Percentiles rank a stretch among this genome's conserved stretches.
These are phyloP conservation scores for Sebastes jordani DNA, from an alignment of 2,797 vertebrate genomes.

Conservation along the genomic window DNA sequence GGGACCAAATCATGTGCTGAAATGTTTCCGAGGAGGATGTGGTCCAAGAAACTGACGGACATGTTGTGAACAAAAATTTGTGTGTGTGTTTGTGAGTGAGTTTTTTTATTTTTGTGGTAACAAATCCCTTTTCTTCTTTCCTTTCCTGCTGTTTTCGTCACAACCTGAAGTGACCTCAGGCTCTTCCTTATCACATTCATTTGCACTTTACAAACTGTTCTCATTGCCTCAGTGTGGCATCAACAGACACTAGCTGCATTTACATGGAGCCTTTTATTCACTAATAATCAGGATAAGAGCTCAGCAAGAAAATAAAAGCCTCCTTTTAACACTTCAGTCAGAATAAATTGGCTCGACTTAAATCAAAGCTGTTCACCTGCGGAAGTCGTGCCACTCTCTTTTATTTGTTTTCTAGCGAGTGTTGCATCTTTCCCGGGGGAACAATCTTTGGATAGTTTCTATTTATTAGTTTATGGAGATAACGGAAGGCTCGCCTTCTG, in stretches of 20 bases:
- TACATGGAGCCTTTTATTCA: slow-evolving; percentile 39
- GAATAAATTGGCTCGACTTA: not conserved
- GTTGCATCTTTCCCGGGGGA: not conserved
- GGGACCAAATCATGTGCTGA: slow-evolving; percentile 54
- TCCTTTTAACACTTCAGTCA: not conserved
- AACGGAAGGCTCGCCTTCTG: slow-evolving; percentile 38
- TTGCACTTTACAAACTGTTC: slow-evolving; percentile 3
- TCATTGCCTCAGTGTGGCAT: slow-evolving; percentile 13
- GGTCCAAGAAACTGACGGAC: slow-evolving; percentile 22
- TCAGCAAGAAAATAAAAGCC: slow-evolving; percentile 7
- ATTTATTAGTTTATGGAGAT: slow-evolving; percentile 19
- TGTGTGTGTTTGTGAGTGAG: slow-evolving; percentile 24
- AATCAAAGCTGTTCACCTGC: slow-evolving; percentile 22
- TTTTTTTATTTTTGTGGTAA: slow-evolving; percentile 21
- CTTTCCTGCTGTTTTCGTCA: slow-evolving; percentile 31
- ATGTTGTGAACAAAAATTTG: slow-evolving; percentile 6
- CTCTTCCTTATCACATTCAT: slow-evolving; percentile 28
- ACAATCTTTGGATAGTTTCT: slow-evolving; percentile 6
- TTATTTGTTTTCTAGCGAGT: not conserved
- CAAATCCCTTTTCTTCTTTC: slow-evolving; percentile 29
- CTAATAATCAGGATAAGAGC: not conserved
- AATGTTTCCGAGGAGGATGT: slow-evolving; percentile 34
- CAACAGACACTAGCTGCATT: slow-evolving; percentile 52
- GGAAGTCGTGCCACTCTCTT: not conserved
- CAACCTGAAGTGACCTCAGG: slow-evolving; percentile 26